Conservation (phyloP, 2,888 invertebrate genomes). For the Drosophila nr. medialis region DNA sequence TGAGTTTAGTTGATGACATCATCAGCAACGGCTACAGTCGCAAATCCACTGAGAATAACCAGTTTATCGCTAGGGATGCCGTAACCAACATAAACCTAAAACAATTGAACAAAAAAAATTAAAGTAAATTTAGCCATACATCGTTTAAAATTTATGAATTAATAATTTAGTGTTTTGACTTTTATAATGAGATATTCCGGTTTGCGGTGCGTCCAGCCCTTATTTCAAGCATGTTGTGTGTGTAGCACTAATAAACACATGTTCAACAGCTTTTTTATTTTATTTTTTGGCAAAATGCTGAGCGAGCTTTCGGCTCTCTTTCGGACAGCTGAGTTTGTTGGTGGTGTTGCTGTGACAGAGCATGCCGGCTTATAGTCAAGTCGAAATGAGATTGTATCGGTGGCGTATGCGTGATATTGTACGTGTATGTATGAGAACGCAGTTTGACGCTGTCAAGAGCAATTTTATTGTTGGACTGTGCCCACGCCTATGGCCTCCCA, state of each 20-base stretch:
- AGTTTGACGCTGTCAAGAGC: constrained; percentile 36
- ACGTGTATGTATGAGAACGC: constrained; percentile 18
- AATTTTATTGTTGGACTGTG: constrained; percentile 18
- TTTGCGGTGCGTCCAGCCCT: neutral
- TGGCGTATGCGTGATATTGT: constrained; percentile 59
- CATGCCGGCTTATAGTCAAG: constrained; percentile 57
- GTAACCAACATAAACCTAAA: constrained; percentile 1
- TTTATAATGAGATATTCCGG: neutral
- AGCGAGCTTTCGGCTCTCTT: constrained; percentile 48
- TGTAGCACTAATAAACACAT: constrained; percentile 58
- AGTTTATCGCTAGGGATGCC: constrained; percentile 58
- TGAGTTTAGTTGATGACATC: constrained; percentile 65
- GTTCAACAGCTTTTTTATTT: constrained; percentile 34
- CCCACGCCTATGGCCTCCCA: constrained; percentile 59
- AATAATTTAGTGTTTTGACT: neutral
- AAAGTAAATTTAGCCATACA: neutral
- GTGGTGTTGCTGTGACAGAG: constrained; percentile 53
- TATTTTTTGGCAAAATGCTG: constrained; percentile 13
- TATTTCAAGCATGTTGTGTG: neutral
- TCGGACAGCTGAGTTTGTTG: constrained; percentile 57
- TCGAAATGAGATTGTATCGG: constrained; percentile 16
- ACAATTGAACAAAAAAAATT: neutral
- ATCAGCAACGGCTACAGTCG: constrained; percentile 43
- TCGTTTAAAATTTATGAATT: neutral
- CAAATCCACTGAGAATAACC: constrained; percentile 43